Percentiles rank a stretch among this genome's conserved stretches.
phyloP scores from a whole-genome alignment of 2,797 vertebrate species.

The Zalophus californianus region DNA sequence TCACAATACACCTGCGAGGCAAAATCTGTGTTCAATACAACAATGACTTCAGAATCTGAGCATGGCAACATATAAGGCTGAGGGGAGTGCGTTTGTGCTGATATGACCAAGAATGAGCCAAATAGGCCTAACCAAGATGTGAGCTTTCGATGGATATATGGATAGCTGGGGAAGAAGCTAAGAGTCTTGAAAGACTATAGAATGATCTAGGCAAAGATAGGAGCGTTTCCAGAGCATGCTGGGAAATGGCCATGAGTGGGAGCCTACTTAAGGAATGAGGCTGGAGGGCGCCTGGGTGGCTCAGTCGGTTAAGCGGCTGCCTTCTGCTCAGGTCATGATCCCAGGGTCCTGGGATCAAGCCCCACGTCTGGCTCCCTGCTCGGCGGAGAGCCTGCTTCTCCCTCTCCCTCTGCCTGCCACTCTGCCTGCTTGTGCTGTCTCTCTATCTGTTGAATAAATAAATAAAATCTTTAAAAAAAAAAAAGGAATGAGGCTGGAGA shows the following conservation, averaged over 20 bases:
- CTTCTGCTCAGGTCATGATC: too few relatives aligned
- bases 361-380: too few relatives aligned
- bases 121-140: background rate
- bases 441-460: too few relatives aligned
- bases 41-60: background rate
- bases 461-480: too few relatives aligned
- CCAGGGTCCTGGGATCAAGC: too few relatives aligned
- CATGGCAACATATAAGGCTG: background rate
- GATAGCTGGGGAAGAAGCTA: background rate
- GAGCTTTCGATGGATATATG: background rate
- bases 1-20: background rate
- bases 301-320: too few relatives aligned
- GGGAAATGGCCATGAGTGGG: fast-evolving
- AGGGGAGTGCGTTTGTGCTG: background rate
- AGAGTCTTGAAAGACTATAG: background rate
- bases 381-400: too few relatives aligned
- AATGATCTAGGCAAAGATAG: background rate
- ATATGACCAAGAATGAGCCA: background rate
- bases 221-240: background rate
- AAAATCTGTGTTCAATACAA: background rate
- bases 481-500: background rate
- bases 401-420: too few relatives aligned
- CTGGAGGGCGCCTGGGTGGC: background rate
- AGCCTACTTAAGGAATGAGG: background rate
- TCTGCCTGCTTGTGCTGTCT: too few relatives aligned